Percentiles rank a stretch among this genome's conserved stretches.
Evolutionary conservation across 1,140 invertebrate genomes (phyloP).

Genomic region (Rhopalosiphum maidis): DNA sequence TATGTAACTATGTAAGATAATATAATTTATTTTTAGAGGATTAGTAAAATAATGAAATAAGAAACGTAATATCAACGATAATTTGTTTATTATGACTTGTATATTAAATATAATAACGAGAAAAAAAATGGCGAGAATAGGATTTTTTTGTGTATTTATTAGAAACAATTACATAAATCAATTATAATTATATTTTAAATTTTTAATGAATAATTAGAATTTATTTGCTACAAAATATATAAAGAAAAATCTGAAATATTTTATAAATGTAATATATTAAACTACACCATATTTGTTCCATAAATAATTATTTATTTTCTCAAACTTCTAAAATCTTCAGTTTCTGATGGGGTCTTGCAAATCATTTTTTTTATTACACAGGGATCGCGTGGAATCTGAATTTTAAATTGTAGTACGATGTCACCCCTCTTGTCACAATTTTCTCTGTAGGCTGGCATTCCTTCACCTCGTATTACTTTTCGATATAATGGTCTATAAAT

Average conservation of each 20-base stretch:
- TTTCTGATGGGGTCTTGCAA: not conserved
- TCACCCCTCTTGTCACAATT: not conserved
- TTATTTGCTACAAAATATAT: not conserved
- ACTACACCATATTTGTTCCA: not conserved
- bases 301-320: not conserved
- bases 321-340: not conserved
- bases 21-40: no score
- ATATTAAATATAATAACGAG: no score
- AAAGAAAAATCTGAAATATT: not conserved
- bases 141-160: no score
- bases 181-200: not conserved
- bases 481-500: slow-evolving; percentile 67
- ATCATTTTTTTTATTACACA: not conserved
- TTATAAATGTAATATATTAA: not conserved
- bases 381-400: not conserved
- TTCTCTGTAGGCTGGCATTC: slow-evolving; percentile 65
- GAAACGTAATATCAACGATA: no score
- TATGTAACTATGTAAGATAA: no score
- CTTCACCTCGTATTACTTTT: slow-evolving; percentile 70
- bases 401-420: slow-evolving; percentile 17
- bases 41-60: no score
- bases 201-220: not conserved
- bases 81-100: no score
- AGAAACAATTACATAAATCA: no score
- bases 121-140: no score